Evolutionary conservation across 37 sponge, comb jelly and placozoan species (phyloP).

Genomic region (Axinella damicornis): DNA sequence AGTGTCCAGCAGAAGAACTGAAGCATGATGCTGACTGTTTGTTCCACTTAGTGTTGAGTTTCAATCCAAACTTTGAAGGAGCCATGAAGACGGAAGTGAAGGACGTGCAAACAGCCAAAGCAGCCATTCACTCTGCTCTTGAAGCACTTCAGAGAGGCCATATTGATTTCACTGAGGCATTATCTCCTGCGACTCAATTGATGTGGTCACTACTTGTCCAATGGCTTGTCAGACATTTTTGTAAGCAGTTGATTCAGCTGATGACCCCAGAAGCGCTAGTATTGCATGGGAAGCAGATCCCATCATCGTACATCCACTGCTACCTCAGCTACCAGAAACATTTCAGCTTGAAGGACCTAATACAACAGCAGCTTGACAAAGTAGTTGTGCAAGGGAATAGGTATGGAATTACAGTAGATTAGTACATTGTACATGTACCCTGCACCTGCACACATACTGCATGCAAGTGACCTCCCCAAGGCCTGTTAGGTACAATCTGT

Average conservation of each 20-base stretch:
- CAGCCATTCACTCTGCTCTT: no score
- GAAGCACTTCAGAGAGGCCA: no score
- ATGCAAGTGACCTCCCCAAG: no score
- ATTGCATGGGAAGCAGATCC: constrained; percentile 22
- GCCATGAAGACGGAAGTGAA: neutral
- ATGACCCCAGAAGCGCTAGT: constrained; percentile 59
- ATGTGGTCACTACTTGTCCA: constrained; percentile 17
- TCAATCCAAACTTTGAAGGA: constrained; percentile 20
- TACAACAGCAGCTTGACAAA: neutral
- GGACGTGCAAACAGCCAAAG: no score
- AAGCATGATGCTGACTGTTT: constrained; percentile 17
- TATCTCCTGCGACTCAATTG: neutral
- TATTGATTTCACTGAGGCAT: no score
- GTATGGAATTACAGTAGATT: no score
- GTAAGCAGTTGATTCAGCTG: constrained; percentile 53
- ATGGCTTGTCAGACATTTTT: constrained; percentile 39
- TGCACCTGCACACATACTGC: no score
- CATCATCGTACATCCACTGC: constrained; percentile 26
- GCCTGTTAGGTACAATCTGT: no score
- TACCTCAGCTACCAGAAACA: constrained; percentile 77
- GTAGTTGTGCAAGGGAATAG: no score
- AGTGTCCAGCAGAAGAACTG: constrained; percentile 25
- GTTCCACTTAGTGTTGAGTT: neutral
- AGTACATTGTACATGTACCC: no score
- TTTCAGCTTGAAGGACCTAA: constrained; percentile 64